Conservation (phyloP, 2,888 invertebrate species). For the Artemia sinica region DNA sequence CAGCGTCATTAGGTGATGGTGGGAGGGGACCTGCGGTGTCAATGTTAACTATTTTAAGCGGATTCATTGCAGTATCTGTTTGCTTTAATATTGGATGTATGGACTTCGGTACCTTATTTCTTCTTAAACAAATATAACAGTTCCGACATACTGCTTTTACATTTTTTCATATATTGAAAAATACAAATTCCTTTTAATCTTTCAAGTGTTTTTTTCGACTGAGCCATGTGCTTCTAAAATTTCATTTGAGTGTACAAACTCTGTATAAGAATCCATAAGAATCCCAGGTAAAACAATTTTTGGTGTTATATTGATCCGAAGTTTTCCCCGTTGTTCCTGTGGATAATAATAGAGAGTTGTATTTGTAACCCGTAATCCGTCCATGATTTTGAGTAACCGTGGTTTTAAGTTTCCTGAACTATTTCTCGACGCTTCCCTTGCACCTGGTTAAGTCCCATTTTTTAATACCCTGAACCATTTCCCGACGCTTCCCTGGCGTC, state of each 20-base stretch:
- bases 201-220: not conserved
- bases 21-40: not conserved
- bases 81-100: not conserved
- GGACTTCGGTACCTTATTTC: not conserved
- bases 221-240: not conserved
- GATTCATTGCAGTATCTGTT: not conserved
- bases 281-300: not conserved
- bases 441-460: too few relatives aligned
- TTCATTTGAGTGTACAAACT: not conserved
- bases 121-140: not conserved
- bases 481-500: too few relatives aligned
- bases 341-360: not conserved
- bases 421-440: too few relatives aligned
- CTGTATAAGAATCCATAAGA: not conserved
- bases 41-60: not conserved
- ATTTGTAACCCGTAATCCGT: too few relatives aligned
- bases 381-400: too few relatives aligned
- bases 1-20: too few relatives aligned
- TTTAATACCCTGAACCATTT: too few relatives aligned
- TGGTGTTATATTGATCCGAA: not conserved
- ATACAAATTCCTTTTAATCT: not conserved
- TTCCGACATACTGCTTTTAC: not conserved
- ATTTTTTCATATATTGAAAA: not conserved
- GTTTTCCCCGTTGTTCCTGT: not conserved
- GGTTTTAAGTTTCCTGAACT: too few relatives aligned